phyloP scores from a whole-genome alignment of 2,113 vertebrate genomes.

The Apteryx owenii region DNA sequence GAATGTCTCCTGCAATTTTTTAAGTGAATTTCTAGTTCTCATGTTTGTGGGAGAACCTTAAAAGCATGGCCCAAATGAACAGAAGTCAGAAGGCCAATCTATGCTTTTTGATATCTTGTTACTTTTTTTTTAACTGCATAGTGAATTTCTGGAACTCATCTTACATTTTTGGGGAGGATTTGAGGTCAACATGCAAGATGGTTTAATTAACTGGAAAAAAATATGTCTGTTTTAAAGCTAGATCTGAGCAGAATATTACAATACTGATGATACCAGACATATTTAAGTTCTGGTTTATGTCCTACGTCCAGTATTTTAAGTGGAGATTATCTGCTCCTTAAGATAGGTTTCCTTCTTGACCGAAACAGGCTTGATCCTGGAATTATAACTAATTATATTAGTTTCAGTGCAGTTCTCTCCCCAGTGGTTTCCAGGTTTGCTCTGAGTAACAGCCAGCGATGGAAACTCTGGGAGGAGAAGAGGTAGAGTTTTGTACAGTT shows the following conservation, averaged over 20 bases:
- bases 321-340: not conserved
- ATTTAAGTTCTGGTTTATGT: not conserved
- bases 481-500: not conserved
- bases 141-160: not conserved
- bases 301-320: not conserved
- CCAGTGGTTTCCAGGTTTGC: not conserved
- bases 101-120: not conserved
- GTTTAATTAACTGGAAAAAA: not conserved
- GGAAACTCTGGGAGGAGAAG: not conserved
- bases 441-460: not conserved
- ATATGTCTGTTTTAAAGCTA: not conserved
- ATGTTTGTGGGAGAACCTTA: not conserved
- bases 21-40: not conserved
- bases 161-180: not conserved
- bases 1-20: not conserved
- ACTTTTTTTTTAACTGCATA: not conserved
- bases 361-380: not conserved
- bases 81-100: not conserved
- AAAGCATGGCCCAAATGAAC: not conserved
- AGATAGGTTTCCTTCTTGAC: not conserved
- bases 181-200: not conserved
- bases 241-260: not conserved
- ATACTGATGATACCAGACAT: not conserved
- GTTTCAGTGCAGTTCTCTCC: not conserved
- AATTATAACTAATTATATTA: not conserved